Evolutionary conservation across 2,888 invertebrate species (phyloP).

Genomic region (Cacoxenus indagator): DNA sequence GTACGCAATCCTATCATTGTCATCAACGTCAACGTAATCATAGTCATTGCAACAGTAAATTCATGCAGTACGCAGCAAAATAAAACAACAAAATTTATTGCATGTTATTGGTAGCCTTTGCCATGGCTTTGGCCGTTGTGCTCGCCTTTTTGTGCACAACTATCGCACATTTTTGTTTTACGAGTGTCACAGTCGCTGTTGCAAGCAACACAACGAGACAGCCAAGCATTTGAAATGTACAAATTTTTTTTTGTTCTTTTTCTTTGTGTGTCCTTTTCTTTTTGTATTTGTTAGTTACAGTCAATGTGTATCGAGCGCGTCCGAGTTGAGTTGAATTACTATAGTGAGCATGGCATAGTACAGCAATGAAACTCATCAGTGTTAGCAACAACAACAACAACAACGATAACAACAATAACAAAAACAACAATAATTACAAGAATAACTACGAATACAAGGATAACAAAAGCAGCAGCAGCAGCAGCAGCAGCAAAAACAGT

Average conservation of each 20-base stretch:
- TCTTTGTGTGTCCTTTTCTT: background rate
- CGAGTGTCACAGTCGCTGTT: conserved; percentile 28
- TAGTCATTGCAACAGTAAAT: background rate
- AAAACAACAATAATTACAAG: too few species aligned
- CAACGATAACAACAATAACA: too few species aligned
- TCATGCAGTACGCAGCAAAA: background rate
- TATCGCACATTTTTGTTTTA: background rate
- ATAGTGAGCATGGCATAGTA: background rate
- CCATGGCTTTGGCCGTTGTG: background rate
- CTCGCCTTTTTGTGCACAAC: background rate
- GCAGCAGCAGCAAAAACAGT: too few species aligned
- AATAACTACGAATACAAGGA: too few species aligned
- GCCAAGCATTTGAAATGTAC: conserved; percentile 43
- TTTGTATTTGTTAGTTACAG: background rate
- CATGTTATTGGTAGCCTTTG: background rate
- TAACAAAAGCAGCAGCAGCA: too few species aligned
- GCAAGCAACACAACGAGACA: conserved; percentile 23
- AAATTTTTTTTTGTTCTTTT: conserved; percentile 30
- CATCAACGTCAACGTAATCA: background rate
- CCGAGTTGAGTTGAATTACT: too few species aligned
- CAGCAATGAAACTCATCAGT: background rate
- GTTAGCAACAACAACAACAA: background rate
- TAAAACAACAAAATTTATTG: conserved; percentile 1
- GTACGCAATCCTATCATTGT: too few species aligned
- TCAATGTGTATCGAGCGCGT: background rate